Percentiles rank a stretch among this genome's conserved stretches.
phyloP scores from a whole-genome alignment of 2,113 vertebrate species.

The Prunella himalayana region DNA sequence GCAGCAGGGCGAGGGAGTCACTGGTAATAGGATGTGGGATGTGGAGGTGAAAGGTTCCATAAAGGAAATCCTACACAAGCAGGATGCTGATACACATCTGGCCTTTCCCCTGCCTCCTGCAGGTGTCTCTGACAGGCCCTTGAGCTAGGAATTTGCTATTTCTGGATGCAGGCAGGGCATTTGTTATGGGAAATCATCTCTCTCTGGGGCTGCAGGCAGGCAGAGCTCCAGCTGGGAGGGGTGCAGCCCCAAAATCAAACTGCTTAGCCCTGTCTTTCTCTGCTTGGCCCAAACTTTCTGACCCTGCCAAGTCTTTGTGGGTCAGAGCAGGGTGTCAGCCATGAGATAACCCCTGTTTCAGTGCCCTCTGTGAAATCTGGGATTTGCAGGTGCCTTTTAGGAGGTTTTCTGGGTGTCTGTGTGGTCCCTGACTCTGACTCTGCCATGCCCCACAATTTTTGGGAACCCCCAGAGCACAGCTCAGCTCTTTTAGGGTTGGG shows the following conservation, averaged over 20 bases:
- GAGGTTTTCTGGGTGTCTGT: background rate
- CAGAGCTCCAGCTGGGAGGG: background rate
- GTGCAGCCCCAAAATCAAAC: background rate
- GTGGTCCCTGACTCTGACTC: background rate
- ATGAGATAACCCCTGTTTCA: background rate
- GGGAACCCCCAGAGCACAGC: background rate
- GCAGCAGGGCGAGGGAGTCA: background rate
- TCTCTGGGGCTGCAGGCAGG: background rate
- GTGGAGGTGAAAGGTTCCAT: background rate
- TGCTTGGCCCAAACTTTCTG: no score
- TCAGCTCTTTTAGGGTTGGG: background rate
- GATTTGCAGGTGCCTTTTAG: fast-evolving
- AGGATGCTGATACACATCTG: background rate
- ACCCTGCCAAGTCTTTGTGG: background rate
- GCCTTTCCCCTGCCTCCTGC: background rate
- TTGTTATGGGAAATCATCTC: background rate
- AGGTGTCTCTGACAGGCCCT: background rate
- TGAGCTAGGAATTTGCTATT: background rate
- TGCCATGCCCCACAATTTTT: fast-evolving
- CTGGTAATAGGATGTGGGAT: background rate
- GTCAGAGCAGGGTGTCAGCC: background rate
- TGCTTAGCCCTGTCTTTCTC: background rate
- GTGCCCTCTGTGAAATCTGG: background rate
- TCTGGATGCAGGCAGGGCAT: background rate
- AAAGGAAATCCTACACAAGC: background rate